A percentile compares a stretch with the other conserved stretches of the same genome.
Evolutionary conservation across 1,140 invertebrate genomes (phyloP).

Genomic region (Andricus grossulariae): DNA sequence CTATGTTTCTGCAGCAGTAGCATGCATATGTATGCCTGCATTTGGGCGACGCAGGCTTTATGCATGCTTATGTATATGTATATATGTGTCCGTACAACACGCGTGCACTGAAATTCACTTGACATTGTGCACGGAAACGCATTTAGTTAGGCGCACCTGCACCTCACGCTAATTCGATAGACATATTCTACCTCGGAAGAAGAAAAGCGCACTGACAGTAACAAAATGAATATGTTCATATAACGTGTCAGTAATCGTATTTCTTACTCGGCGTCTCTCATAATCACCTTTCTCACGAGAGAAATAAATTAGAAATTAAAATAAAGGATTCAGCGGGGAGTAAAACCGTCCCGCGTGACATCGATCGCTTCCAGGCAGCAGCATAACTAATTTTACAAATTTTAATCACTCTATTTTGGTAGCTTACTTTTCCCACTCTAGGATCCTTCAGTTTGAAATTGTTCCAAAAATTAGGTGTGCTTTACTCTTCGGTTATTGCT

Average conservation of each 20-base stretch:
- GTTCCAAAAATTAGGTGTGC: too few species aligned
- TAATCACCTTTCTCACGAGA: conserved; percentile 5
- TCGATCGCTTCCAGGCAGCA: too few species aligned
- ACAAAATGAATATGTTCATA: background rate
- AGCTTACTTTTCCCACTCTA: too few species aligned
- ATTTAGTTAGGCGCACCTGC: conserved; percentile 38
- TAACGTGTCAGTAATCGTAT: conserved; percentile 9
- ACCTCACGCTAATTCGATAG: conserved; percentile 12
- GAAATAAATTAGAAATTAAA: background rate
- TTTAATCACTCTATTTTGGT: too few species aligned
- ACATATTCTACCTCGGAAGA: conserved; percentile 10
- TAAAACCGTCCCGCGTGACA: too few species aligned
- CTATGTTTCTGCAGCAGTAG: background rate
- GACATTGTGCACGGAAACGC: conserved; percentile 31
- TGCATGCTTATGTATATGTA: conserved; percentile 35
- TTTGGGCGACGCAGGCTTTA: conserved; percentile 31
- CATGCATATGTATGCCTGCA: conserved; percentile 47
- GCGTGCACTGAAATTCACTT: conserved; percentile 37
- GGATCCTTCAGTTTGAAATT: too few species aligned
- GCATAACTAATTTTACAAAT: too few species aligned
- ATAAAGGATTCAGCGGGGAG: background rate
- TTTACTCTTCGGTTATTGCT: too few species aligned
- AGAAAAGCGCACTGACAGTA: conserved; percentile 9
- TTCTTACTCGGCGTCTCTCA: conserved; percentile 9
- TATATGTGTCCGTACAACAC: conserved; percentile 24